Percentiles rank a stretch among this genome's conserved stretches.
These are phyloP conservation scores for Drosophila maculinotata DNA, from an alignment of 2,888 invertebrate species.

Conservation along the genomic window DNA sequence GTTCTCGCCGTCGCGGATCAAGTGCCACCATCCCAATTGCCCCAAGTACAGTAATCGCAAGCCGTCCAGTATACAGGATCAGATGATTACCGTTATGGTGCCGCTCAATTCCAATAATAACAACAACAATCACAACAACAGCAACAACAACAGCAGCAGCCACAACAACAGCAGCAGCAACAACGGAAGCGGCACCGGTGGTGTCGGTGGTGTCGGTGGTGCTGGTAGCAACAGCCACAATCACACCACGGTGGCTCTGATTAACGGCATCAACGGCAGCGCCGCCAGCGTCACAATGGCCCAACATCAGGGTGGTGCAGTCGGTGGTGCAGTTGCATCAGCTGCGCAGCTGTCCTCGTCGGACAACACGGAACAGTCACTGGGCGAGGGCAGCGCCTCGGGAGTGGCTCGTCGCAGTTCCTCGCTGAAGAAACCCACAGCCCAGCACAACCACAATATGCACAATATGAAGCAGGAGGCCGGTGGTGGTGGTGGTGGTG, in stretches of 20 bases:
- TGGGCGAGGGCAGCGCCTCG: constrained; percentile 55
- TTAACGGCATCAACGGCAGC: constrained; percentile 49
- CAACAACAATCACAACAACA: constrained; percentile 67
- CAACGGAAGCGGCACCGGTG: constrained; percentile 22
- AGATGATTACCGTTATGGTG: constrained; percentile 85
- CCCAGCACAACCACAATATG: constrained; percentile 26
- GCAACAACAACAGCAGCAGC: constrained; percentile 51
- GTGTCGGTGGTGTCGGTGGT: neutral
- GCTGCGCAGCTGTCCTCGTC: constrained; percentile 78
- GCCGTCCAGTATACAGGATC: constrained; percentile 85
- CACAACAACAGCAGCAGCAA: constrained; percentile 29
- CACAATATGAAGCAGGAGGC: constrained; percentile 64
- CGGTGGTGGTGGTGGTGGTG: constrained; percentile 24
- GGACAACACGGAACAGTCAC: constrained; percentile 84
- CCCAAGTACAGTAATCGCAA: constrained; percentile 83
- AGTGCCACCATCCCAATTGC: constrained; percentile 85
- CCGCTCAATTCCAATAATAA: constrained; percentile 84
- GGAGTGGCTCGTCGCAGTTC: constrained; percentile 58
- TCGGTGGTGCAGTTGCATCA: constrained; percentile 1
- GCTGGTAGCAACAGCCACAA: constrained; percentile 12
- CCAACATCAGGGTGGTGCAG: constrained; percentile 20
- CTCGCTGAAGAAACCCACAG: constrained; percentile 78
- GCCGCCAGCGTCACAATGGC: constrained; percentile 37
- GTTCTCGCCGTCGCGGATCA: constrained; percentile 85
- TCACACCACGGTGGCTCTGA: constrained; percentile 31